phyloP scores from a whole-genome alignment of 2,113 vertebrate genomes.

The Gasterosteus aculeatus region DNA sequence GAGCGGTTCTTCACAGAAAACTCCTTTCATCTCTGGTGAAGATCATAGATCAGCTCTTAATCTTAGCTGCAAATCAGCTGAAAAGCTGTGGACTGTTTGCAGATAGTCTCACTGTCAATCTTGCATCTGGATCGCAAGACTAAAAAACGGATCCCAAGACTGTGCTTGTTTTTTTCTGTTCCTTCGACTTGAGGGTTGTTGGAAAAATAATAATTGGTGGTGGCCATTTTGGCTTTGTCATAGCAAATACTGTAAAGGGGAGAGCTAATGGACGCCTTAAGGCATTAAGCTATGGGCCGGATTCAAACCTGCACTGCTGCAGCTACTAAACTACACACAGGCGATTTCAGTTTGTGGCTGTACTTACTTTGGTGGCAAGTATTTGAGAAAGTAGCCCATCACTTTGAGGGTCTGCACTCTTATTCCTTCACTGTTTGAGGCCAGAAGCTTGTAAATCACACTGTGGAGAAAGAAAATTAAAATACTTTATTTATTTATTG shows the following conservation, averaged over 20 bases:
- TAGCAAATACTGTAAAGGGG: not conserved
- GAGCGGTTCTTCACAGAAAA: constrained; percentile 19
- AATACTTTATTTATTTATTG: not conserved
- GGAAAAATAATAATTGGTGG: not conserved
- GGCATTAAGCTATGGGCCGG: not conserved
- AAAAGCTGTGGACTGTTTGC: constrained; percentile 14
- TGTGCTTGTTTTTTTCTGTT: not conserved
- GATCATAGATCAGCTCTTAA: constrained; percentile 26
- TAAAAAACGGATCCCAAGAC: not conserved
- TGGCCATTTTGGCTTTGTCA: not conserved
- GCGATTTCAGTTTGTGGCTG: not conserved
- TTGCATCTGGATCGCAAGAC: constrained; percentile 28
- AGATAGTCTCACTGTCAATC: not conserved
- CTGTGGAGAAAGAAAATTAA: constrained; percentile 71
- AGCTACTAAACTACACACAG: not conserved
- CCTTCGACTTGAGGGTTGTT: not conserved
- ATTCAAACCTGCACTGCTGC: not conserved
- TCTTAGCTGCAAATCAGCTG: constrained; percentile 10
- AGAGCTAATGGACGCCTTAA: not conserved
- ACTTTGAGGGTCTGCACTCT: constrained; percentile 96
- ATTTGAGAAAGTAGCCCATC: constrained; percentile 95
- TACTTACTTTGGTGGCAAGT: constrained; percentile 92
- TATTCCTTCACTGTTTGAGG: constrained; percentile 94
- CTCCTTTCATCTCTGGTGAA: constrained; percentile 52
- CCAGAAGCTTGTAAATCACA: constrained; percentile 95